Evolutionary conservation across 1,140 invertebrate genomes (phyloP), one percentile per base, ranked within the genome.

Genomic region (Achatina immaculata): DNA sequence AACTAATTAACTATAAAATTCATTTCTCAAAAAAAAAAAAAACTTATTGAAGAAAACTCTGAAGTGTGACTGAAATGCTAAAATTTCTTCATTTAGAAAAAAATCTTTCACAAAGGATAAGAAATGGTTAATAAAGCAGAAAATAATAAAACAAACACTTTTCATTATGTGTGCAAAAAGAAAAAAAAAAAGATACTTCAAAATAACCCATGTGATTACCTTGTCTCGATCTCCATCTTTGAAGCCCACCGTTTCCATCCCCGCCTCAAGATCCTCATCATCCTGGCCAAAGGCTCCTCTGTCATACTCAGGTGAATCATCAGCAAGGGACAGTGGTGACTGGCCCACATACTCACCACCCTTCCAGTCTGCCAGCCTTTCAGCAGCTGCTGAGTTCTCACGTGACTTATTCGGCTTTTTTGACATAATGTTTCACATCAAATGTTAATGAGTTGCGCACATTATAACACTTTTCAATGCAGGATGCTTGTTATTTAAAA

Each of bases 321-420:
- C 81, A 19, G 74, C 74, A 24, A 78, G 21, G 14, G 82, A 81
- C 38, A 83, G 16, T 24, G 73, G n/a, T 21, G 48, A 24, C 58
- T 74, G 75, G n/a, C 74, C 65, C 51, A 76, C 24, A 75, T 75
- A 68, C 2, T 78, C 78, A n/a, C 42, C 83, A 24, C 85, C 85
- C 69, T 45, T 85, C 81, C 85, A 87, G 74, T 87, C 85, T 42
- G 86, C 86, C 65, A 87, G 76, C 55, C 86, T 36, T 62, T 83
- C 83, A 38, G 86, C 86, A 43, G 84, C 83, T 62, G 82, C 86
- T 51, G 84, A 85, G 76, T 85, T 87, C n/a, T 85, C 83, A 28
- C 82, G 80, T 65, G 84, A 80, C 76, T 83, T 82, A 45, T 76
- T 83, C 40, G 77, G 66, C 65, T 82, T 83, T 45, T 74, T 72